A percentile compares a stretch with the other conserved stretches of the same genome.
Conservation (phyloP, 2,888 invertebrate species). For the Microdon myrmicae region DNA sequence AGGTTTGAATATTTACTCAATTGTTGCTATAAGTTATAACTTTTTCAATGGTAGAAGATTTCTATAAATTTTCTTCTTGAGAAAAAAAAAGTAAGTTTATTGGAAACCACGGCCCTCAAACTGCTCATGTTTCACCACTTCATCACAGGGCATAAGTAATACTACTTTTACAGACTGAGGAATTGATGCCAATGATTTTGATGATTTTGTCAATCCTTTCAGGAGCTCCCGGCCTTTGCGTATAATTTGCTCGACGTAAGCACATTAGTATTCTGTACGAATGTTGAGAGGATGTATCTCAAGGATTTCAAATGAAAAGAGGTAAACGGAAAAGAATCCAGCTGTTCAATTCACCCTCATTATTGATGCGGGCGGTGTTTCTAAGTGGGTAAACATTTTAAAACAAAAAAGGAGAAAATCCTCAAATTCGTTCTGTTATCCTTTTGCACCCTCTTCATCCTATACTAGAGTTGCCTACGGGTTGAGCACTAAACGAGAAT, state of each 20-base stretch:
- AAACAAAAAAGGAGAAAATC: slow-evolving; percentile 35
- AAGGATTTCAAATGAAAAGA: slow-evolving; percentile 32
- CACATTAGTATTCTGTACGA: slow-evolving; percentile 39
- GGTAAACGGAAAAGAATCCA: slow-evolving; percentile 23
- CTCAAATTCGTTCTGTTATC: slow-evolving; percentile 39
- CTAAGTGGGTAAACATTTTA: slow-evolving; percentile 50
- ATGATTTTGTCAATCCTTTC: slow-evolving; percentile 49
- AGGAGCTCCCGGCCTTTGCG: not conserved
- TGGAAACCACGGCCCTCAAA: too few relatives aligned
- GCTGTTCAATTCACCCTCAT: slow-evolving; percentile 1
- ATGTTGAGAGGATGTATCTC: slow-evolving; percentile 24
- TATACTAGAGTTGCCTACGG: slow-evolving; percentile 22
- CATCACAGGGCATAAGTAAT: too few relatives aligned
- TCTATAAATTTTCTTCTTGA: too few relatives aligned
- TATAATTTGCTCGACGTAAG: slow-evolving; percentile 6
- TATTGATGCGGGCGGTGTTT: slow-evolving; percentile 31
- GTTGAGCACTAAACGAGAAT: slow-evolving; percentile 31
- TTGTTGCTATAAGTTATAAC: too few relatives aligned
- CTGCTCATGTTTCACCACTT: too few relatives aligned
- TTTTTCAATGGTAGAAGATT: too few relatives aligned
- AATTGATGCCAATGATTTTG: too few relatives aligned
- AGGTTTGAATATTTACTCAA: too few relatives aligned
- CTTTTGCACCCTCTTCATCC: slow-evolving; percentile 22
- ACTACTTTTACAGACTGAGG: too few relatives aligned
- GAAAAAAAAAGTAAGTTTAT: too few relatives aligned